A percentile compares a stretch with the other conserved stretches of the same genome.
These are phyloP conservation scores for Nomada ruficornis DNA, from an alignment of 2,888 invertebrate genomes.

Conservation along the genomic window DNA sequence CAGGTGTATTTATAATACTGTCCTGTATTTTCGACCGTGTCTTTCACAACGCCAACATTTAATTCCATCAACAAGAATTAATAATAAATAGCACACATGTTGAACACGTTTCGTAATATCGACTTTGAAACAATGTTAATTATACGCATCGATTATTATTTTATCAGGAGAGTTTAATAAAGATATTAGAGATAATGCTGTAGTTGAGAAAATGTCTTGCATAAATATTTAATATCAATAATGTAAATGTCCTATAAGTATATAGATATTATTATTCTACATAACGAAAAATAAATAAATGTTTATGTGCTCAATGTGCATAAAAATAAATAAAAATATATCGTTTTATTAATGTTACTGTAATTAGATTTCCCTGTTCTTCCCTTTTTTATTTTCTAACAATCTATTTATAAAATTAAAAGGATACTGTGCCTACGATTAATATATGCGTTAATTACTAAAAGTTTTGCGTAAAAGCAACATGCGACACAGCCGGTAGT, in stretches of 20 bases:
- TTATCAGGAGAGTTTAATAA: background rate
- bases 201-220: background rate
- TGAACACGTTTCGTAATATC: background rate
- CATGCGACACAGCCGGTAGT: background rate
- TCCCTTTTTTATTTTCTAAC: background rate
- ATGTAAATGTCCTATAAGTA: background rate
- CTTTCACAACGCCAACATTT: slow-evolving; percentile 17
- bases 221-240: too few relatives aligned
- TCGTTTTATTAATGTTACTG: background rate
- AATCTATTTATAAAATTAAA: background rate
- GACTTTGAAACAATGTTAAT: background rate
- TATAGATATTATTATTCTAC: too few relatives aligned
- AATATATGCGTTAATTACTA: background rate
- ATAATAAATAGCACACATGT: background rate
- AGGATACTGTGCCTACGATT: background rate
- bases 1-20: slow-evolving; percentile 45
- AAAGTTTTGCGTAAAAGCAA: background rate
- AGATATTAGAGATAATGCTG: background rate
- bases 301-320: background rate
- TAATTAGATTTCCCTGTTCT: background rate
- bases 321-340: background rate
- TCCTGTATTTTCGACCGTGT: slow-evolving; percentile 9
- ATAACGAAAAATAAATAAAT: too few relatives aligned
- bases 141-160: background rate
- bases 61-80: slow-evolving; percentile 3